Percentiles rank a stretch among this genome's conserved stretches.
Evolutionary conservation across 2,113 vertebrate species (phyloP).

Genomic region (Hystrix brachyura): DNA sequence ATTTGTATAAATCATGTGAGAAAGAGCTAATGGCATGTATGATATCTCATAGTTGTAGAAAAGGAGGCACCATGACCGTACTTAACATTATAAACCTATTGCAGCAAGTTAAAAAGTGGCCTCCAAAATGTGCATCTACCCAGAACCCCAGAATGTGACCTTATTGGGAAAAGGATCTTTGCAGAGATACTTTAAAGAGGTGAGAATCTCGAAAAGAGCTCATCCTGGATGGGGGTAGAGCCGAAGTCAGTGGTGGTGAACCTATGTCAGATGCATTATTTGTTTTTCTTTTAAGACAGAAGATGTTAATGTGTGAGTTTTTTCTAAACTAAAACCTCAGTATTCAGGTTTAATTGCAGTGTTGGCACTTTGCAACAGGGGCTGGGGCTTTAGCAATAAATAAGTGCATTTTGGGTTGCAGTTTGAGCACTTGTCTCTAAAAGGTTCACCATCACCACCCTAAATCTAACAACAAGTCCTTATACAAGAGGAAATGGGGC

Average conservation of each 20-base stretch:
- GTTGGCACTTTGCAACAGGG: neutral
- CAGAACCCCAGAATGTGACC: neutral
- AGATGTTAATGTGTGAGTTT: neutral
- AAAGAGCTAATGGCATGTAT: neutral
- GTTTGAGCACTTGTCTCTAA: neutral
- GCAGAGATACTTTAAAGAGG: neutral
- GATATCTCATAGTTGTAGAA: neutral
- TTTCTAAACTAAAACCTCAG: neutral
- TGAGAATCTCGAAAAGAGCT: neutral
- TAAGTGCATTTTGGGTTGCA: neutral
- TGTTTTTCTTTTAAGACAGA: neutral
- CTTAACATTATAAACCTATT: neutral
- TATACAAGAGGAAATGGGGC: neutral
- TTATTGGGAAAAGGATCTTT: neutral
- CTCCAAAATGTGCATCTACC: neutral
- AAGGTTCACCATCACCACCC: neutral
- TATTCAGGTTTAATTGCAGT: neutral
- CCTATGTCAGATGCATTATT: neutral
- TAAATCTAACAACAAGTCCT: neutral
- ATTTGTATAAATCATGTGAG: neutral
- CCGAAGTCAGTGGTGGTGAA: neutral
- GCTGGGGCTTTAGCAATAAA: too few species aligned
- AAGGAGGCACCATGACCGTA: neutral
- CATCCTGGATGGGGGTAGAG: neutral
- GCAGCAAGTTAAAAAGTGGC: neutral